Evolutionary conservation across 2,888 invertebrate genomes (phyloP).

Genomic region (Microctonus brassicae): DNA sequence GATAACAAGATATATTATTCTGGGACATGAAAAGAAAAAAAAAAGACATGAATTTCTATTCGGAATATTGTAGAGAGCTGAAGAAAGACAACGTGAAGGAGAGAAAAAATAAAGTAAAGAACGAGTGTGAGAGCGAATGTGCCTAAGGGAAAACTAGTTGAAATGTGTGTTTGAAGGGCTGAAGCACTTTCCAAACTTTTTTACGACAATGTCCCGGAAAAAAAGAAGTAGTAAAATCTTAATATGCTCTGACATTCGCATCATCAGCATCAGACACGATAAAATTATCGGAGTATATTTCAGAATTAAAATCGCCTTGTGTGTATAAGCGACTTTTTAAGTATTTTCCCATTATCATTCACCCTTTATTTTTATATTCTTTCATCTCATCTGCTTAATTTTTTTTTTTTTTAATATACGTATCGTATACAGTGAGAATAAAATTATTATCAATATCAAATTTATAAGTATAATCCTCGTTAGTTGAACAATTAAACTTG

Average conservation of each 20-base stretch:
- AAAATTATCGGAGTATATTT: slow-evolving; percentile 9
- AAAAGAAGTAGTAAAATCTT: slow-evolving; percentile 32
- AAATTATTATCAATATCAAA: too few relatives aligned
- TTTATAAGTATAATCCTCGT: too few relatives aligned
- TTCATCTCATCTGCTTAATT: background rate
- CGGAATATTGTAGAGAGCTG: background rate
- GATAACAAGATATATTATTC: slow-evolving; percentile 22
- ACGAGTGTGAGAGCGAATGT: slow-evolving; percentile 1
- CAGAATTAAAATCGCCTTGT: background rate
- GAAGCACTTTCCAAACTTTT: slow-evolving; percentile 5
- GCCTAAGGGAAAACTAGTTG: background rate
- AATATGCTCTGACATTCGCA: slow-evolving; percentile 27
- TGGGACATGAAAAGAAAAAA: background rate
- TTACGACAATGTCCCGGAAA: slow-evolving; percentile 10
- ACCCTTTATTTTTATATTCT: background rate
- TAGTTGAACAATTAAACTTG: background rate
- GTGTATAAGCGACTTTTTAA: background rate
- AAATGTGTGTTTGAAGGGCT: slow-evolving; percentile 14
- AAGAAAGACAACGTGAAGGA: background rate
- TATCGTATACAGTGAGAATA: too few relatives aligned
- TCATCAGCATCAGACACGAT: slow-evolving; percentile 11
- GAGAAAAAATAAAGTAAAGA: background rate
- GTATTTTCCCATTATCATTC: background rate
- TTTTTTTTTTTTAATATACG: background rate
- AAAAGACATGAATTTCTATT: background rate